These are phyloP conservation scores for Corythornis vintsioides DNA, from an alignment of 2,113 vertebrate species.

Conservation along the genomic window DNA sequence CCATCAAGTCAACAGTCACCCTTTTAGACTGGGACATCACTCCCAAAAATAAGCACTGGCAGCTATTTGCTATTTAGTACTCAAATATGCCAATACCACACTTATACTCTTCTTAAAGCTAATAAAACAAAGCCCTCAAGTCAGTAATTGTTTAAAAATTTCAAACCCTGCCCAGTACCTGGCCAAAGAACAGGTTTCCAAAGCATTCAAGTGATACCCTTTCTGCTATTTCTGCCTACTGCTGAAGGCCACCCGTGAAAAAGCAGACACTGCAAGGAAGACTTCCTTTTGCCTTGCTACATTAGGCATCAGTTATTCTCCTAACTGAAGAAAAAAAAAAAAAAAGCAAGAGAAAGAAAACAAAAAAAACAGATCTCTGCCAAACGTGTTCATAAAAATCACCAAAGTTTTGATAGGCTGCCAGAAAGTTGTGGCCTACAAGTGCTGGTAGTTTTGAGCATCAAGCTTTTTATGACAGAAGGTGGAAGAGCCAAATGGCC, in stretches of 20 bases:
- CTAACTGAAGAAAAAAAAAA: not conserved
- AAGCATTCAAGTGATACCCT: not conserved
- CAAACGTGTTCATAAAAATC: conserved; percentile 20
- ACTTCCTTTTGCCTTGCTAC: conserved; percentile 20
- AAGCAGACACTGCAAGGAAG: conserved; percentile 44
- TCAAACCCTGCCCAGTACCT: not conserved
- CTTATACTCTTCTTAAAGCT: not conserved
- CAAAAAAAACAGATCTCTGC: conserved; percentile 17
- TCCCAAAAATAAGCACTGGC: not conserved
- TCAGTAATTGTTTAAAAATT: not conserved
- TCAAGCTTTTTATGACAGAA: conserved; percentile 61
- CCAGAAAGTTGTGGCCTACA: conserved; percentile 46
- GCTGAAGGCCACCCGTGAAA: conserved; percentile 11
- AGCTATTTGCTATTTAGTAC: not conserved
- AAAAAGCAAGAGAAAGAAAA: conserved; percentile 2
- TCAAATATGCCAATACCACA: not conserved
- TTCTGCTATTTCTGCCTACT: conserved; percentile 17
- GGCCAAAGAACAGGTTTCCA: not conserved
- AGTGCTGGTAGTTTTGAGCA: conserved; percentile 59
- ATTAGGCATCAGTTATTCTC: conserved; percentile 56
- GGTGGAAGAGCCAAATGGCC: conserved; percentile 69
- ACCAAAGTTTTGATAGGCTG: conserved; percentile 49
- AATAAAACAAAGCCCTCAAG: not conserved
- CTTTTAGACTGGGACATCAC: not conserved
- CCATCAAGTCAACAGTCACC: not conserved